Evolutionary conservation across 1,140 invertebrate genomes (phyloP), one percentile per base, ranked within the genome.

Genomic region (Polypedilum pembai): DNA sequence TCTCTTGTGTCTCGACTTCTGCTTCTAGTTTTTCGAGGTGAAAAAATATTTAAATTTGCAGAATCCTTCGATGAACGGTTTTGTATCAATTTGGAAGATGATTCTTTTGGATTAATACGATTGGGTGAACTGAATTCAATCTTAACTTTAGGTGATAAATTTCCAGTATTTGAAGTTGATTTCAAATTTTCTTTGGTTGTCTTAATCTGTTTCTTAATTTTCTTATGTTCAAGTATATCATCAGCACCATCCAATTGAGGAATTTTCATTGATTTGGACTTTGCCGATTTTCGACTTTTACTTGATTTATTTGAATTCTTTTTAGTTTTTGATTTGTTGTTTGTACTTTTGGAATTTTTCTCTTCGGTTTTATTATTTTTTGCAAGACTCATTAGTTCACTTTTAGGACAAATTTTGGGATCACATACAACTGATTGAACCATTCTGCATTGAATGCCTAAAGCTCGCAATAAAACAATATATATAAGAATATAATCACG

Each of bases 391-490:
- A 85, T 85, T 33, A 90, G 81, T 77, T 88, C 89, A 74, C 80
- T 85, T 75, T 77, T 81, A 40, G 81, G 83, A 33, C 88, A 87
- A 80, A 86, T 88, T 41, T 91, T 81, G 0, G 89, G 87, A 74
- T 90, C 80, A 40, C 86, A 82, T 76, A 86, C 84, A 78, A 91
- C 85, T 76, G 88, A 88, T 8, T 88, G 85, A n/a, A 96, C 87
- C 45, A 97, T 80, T 75, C 95, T 84, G 77, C 90, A 90, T 78
- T 92, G 88, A 73, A 96, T 82, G 0, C 94, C 94, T 75, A 96
- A 85, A 69, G 89, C 86, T 81, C 94, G 85, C 40, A 94, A 80
- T 76, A 93, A 85, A 21, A 88, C 84, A 56, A 95, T 83, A 82
- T 93, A 94, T 76, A 95, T 85, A 77, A 90, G 86, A 75, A 91